These are phyloP conservation scores for Lutjanus campechanus DNA, from an alignment of 2,797 vertebrate species.

Conservation along the genomic window DNA sequence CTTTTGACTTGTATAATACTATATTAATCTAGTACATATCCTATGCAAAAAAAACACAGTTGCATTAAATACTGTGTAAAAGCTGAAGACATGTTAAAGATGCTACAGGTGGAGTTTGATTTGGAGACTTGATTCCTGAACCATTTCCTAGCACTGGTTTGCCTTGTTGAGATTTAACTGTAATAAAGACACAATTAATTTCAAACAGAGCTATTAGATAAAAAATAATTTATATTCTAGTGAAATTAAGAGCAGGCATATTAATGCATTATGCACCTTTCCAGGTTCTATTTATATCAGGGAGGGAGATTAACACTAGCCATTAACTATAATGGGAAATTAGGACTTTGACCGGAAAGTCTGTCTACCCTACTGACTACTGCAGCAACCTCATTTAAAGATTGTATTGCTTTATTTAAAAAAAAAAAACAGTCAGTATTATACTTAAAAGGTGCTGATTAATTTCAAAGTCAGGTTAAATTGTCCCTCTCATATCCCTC, in stretches of 20 bases:
- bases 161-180: constrained; percentile 10
- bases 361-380: constrained; percentile 1
- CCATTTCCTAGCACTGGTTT: not conserved
- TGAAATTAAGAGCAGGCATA: constrained; percentile 44
- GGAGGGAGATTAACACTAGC: constrained; percentile 49
- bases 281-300: constrained; percentile 51
- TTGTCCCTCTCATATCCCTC: not conserved
- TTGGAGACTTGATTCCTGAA: not conserved
- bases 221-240: constrained; percentile 42
- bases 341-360: constrained; percentile 39
- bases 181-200: constrained; percentile 23
- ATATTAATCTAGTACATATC: not conserved
- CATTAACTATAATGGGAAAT: constrained; percentile 58
- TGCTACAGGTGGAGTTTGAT: constrained; percentile 5
- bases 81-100: constrained; percentile 4
- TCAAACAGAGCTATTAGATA: constrained; percentile 22
- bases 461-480: constrained; percentile 3
- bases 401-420: not conserved
- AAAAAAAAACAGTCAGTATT: constrained; percentile 1
- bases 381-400: constrained; percentile 22
- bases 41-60: not conserved
- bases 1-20: not conserved
- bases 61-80: not conserved
- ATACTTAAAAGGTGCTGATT: not conserved
- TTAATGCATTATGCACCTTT: constrained; percentile 50